Base-by-base conservation (phyloP, 2,797 vertebrate genomes). In the Neosilurus mollespiculum region DNA sequence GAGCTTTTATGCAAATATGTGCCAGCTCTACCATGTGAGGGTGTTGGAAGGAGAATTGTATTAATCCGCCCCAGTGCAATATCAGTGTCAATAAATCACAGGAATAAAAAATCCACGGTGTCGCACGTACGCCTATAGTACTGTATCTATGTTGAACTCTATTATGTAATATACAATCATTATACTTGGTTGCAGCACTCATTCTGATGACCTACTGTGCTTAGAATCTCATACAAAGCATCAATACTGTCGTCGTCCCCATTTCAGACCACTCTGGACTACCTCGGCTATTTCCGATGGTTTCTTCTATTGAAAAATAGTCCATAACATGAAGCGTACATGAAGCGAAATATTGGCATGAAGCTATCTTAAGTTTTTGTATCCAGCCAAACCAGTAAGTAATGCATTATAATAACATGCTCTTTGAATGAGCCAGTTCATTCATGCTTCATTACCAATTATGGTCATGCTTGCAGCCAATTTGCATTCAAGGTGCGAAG, bases 191-290 rank as follows among this genome's bases (percentile, higher is more conserved):
- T 51, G 73, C 71, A 24, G 24, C 26, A 4, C 83, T 81, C 66
- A 3, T 67, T 37, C 62, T 18, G 43, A 59, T 83, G 62, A 80
- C 86, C 64, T 58, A 49, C 82, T 86, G 86, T 0, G 83, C 34
- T 51, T 84, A 85, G 87, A 79, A 89, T 87, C 70, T 78, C 72
- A 82, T 54, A 69, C 83, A 83, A 85, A 85, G 78, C 20, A 15
- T 4, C 73, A 65, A 53, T 59, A 58, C 30, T 30, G 30, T 30
- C 30, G 30, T 30, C 30, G 30, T 30, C 30, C 30, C 30, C 30
- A 30, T 30, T 30, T 30, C 30, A 30, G 30, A 30, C 30, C 30
- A 30, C 30, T 30, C 30, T 30, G 30, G 30, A 30, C 30, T 30
- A 30, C 30, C 30, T 30, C 2, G 30, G 30, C 30, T 30, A 30